Percentiles rank a stretch among this genome's conserved stretches.
These are phyloP conservation scores for Margaritifera margaritifera DNA, from an alignment of 2,888 invertebrate species.

Conservation along the genomic window DNA sequence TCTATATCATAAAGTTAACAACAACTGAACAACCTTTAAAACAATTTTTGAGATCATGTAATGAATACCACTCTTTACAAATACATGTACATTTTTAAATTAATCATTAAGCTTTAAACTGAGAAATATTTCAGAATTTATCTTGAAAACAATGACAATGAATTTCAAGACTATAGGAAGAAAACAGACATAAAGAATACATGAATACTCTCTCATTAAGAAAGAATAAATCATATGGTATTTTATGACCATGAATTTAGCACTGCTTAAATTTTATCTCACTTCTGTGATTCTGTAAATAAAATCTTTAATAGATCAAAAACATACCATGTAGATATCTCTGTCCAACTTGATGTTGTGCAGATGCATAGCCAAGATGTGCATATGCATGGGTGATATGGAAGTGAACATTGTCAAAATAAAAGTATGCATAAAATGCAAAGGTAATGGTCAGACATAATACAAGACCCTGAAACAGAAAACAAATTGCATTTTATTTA, in stretches of 20 bases:
- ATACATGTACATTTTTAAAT: too few relatives aligned
- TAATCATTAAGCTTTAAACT: too few relatives aligned
- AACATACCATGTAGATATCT: conserved; percentile 72
- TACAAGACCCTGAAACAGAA: conserved; percentile 48
- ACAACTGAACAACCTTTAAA: too few relatives aligned
- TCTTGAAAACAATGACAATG: neutral
- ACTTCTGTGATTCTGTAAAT: too few relatives aligned
- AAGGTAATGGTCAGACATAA: conserved; percentile 54
- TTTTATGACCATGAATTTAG: neutral
- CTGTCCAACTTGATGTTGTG: conserved; percentile 74
- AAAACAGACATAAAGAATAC: neutral
- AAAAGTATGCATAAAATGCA: conserved; percentile 71
- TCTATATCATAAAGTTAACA: too few relatives aligned
- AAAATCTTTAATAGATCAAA: neutral
- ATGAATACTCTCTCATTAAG: neutral
- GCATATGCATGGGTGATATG: conserved; percentile 73
- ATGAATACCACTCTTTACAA: too few relatives aligned
- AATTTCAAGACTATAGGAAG: neutral
- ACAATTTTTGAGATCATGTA: too few relatives aligned
- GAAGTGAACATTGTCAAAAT: conserved; percentile 74
- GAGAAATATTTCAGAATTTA: too few relatives aligned
- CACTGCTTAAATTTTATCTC: neutral
- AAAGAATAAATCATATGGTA: neutral
- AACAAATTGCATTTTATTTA: neutral
- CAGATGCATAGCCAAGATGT: conserved; percentile 72